Evolutionary conservation across 2,797 vertebrate genomes (phyloP).

Genomic region (Sebastes itinus): DNA sequence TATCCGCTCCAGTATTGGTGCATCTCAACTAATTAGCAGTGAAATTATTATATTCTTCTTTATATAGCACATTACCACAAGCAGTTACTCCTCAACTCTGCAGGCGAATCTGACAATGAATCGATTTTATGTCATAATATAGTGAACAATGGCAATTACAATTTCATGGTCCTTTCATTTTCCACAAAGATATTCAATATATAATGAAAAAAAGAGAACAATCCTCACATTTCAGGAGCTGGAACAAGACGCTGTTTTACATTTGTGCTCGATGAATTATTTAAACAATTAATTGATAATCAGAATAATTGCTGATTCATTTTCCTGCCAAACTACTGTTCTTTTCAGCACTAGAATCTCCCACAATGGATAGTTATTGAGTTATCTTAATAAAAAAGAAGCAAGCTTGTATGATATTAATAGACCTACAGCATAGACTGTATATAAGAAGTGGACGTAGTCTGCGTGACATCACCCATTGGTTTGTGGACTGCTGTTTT

Average conservation of each 20-base stretch:
- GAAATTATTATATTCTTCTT: not conserved
- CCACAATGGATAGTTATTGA: not conserved
- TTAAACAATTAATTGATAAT: not conserved
- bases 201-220: not conserved
- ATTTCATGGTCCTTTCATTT: not conserved
- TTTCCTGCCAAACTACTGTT: not conserved
- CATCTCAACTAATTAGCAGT: not conserved
- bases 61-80: not conserved
- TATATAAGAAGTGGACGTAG: no score
- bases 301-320: not conserved
- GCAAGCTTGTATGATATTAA: not conserved
- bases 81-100: not conserved
- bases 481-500: no score
- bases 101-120: not conserved
- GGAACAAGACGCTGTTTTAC: not conserved
- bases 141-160: not conserved
- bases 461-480: no score
- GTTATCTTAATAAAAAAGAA: not conserved
- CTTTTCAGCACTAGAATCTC: not conserved
- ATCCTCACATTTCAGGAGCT: not conserved
- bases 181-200: not conserved
- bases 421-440: not conserved
- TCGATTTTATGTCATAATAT: not conserved
- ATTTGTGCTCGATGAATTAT: not conserved
- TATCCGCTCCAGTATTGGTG: no score